Base-by-base conservation (phyloP, 2,888 invertebrate species). In the Tiphia femorata region DNA sequence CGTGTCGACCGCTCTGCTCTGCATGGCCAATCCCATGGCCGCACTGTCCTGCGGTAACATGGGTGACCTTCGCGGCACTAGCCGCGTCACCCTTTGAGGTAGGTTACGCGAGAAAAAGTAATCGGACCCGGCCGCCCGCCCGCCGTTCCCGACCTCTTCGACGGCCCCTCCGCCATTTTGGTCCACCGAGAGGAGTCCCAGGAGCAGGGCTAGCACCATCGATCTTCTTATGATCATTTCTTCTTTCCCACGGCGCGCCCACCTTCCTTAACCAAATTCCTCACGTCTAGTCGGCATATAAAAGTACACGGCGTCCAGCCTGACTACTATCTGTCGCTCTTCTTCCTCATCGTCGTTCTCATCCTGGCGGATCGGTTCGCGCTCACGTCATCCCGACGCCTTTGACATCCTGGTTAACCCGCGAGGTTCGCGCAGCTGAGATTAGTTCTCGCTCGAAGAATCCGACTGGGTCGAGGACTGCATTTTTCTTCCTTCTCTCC, bases 1-100 rank as follows among this genome's bases (percentile, higher is more conserved):
- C 33, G 94, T 94, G 82, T 95, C 94, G 58, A 94, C 94, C 51
- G 94, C 93, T 70, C 94, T 88, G 66, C 93, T 93, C 85, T 95
- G 94, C 94, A 94, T 94, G 37, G 81, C 76, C 47, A 84, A 76
- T n/a, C 80, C 82, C 70, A 67, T 70, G 52, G 55, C 58, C 7
- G 69, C 52, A 58, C 73, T 72, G 52, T 80, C 80, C 74, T 78
- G 80, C 52, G 80, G 78, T 58, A 79, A 55, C 79, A 77, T 77
- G 29, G 81, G 75, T 58, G 82, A 83, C 51, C 83, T 73, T 56
- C 80, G 70, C 48, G 80, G 80, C 49, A 80, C 77, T 57, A 78
- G 58, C 54, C 80, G 73, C 58, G 59, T 65, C 58, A 70, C 63
- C 54, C 65, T 70, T 58, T 69, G 65, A 48, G 70, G 57, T 62